Evolutionary conservation across 92 coral and sea anemone species (phyloP), one percentile per base, ranked within the genome.

Genomic region (Nematostella vectensis): DNA sequence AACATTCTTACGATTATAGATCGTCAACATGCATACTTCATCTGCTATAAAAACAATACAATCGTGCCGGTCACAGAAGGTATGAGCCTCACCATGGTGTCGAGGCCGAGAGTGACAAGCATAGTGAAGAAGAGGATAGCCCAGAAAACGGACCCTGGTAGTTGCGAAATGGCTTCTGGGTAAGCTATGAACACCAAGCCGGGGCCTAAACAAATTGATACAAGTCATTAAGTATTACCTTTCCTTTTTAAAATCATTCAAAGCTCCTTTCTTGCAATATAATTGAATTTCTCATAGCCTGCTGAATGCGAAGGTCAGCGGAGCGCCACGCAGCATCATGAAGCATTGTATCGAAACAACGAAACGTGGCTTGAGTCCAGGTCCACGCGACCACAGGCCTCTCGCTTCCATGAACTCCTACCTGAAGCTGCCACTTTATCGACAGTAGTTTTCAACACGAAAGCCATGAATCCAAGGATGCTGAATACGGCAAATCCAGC

Each of bases 81-180:
- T n/a, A n/a, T n/a, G n/a, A n/a, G 8, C 24, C 66, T 11, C 50
- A 78, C 85, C 85, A 73, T 71, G 2, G 64, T 65, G 31, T 66
- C 85, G 1, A 78, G 50, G 22, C 85, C 85, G 1, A 78, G 45
- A 1, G 85, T 71, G 3, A 78, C 48, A 15, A 78, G 37, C 85
- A 78, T 78, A 31, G 71, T 40, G 69, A 78, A 78, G 64, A 78
- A 78, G 61, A 78, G 25, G 12, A 83, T 56, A n/a, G 93, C 69
- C 93, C 93, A 83, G 19, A 83, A 25, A 0, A 67, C 63, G 0
- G 93, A 78, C 40, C 68, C 18, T 27, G 93, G 93, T 67, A 83
- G 50, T 59, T 72, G 81, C 11, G 93, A 71, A 22, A 83, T 72
- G 22, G 75, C 93, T 49, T 83, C 93, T 1, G 89, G 84, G 28